Percentiles rank a stretch among this genome's conserved stretches.
Evolutionary conservation across 2,888 invertebrate species (phyloP).

Genomic region (Cephalotes varians): DNA sequence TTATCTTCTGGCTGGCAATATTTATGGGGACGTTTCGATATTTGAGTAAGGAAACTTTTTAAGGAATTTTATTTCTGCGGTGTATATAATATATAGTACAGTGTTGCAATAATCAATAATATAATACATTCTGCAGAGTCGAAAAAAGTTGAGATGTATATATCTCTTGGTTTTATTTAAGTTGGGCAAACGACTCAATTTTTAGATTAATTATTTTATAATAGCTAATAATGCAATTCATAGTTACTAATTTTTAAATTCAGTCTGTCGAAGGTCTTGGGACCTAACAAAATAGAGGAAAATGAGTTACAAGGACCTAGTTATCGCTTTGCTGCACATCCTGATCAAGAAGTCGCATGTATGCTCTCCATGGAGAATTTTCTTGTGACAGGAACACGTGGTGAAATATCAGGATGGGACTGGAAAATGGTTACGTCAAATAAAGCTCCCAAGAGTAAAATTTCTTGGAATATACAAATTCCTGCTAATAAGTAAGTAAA

Average conservation of each 20-base stretch:
- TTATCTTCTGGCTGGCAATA: slow-evolving; percentile 93
- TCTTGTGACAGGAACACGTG: slow-evolving; percentile 91
- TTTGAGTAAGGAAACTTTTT: slow-evolving; percentile 89
- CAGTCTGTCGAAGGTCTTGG: slow-evolving; percentile 89
- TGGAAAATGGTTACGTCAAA: slow-evolving; percentile 90
- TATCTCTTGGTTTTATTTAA: background rate
- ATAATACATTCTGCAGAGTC: background rate
- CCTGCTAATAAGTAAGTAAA: slow-evolving; percentile 86
- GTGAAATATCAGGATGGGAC: slow-evolving; percentile 92
- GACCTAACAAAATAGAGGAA: slow-evolving; percentile 87
- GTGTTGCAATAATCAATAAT: background rate
- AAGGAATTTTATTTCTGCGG: slow-evolving; percentile 40
- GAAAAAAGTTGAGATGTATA: background rate
- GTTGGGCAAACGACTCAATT: background rate
- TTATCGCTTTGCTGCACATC: slow-evolving; percentile 88
- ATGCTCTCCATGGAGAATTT: slow-evolving; percentile 89
- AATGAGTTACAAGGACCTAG: slow-evolving; percentile 89
- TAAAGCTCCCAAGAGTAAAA: slow-evolving; percentile 87
- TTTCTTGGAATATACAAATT: slow-evolving; percentile 90
- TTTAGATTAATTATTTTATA: background rate
- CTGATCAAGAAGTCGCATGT: slow-evolving; percentile 90
- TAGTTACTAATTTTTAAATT: slow-evolving; percentile 76
- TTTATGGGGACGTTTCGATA: slow-evolving; percentile 93
- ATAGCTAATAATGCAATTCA: too few relatives aligned
- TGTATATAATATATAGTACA: background rate